phyloP scores from a whole-genome alignment of 2,888 invertebrate genomes.

The Steinernema hermaphroditum region DNA sequence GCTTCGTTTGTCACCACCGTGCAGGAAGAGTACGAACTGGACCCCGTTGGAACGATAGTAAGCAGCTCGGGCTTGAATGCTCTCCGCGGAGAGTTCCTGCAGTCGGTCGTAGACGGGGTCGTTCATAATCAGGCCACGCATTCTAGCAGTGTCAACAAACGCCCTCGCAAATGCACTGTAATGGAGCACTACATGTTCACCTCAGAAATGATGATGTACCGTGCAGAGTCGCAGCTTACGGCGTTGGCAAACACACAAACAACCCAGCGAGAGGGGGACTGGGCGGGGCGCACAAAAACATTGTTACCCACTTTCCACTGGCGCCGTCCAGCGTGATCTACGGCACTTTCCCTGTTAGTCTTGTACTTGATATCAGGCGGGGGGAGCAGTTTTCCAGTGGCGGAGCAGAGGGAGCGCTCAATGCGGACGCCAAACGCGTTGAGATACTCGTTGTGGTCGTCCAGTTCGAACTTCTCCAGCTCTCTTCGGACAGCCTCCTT shows the following conservation, averaged over 20 bases:
- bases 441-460: not conserved
- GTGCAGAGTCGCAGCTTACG: not conserved
- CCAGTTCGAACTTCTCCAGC: not conserved
- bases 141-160: not conserved
- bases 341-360: not conserved
- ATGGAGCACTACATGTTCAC: not conserved
- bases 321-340: not conserved
- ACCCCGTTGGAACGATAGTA: not conserved
- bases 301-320: not conserved
- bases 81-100: not conserved
- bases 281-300: not conserved
- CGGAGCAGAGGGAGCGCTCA: not conserved
- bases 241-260: constrained; percentile 1
- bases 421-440: not conserved
- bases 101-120: not conserved
- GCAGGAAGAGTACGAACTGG: not conserved
- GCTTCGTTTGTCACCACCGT: not conserved
- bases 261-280: not conserved
- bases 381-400: not conserved
- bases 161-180: not conserved
- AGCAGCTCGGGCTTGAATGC: not conserved
- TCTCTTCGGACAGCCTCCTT: not conserved
- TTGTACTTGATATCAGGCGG: not conserved
- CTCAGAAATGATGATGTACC: no score
- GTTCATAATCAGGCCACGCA: not conserved